A percentile compares a stretch with the other conserved stretches of the same genome.
These are phyloP conservation scores for Villa cingulata DNA, from an alignment of 2,888 invertebrate species.

Conservation along the genomic window DNA sequence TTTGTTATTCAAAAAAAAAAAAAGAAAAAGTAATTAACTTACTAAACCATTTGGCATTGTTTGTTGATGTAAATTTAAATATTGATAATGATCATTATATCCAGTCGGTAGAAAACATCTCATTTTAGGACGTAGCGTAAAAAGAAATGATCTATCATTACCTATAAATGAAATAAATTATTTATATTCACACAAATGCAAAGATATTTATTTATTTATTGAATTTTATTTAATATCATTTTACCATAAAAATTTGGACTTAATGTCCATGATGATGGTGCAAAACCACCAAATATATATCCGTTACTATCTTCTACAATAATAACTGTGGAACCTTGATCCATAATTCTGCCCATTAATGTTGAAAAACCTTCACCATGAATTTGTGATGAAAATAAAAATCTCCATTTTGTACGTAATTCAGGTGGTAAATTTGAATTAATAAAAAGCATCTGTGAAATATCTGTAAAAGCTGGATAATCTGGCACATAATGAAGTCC, in stretches of 20 bases:
- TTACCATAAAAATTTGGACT: constrained; percentile 62
- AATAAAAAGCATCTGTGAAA: constrained; percentile 66
- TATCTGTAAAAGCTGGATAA: constrained; percentile 60
- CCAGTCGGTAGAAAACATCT: constrained; percentile 62
- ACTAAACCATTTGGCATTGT: constrained; percentile 89
- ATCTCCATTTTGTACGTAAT: constrained; percentile 67
- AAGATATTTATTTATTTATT: neutral
- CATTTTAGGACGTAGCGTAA: constrained; percentile 69
- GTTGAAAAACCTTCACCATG: constrained; percentile 87
- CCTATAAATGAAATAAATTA: constrained; percentile 30
- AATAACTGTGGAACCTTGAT: constrained; percentile 70
- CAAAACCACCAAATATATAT: constrained; percentile 82
- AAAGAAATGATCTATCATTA: constrained; percentile 65
- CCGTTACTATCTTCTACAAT: constrained; percentile 71
- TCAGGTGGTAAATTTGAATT: constrained; percentile 65
- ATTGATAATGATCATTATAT: constrained; percentile 84
- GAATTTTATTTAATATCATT: neutral
- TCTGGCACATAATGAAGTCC: constrained; percentile 61
- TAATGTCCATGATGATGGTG: constrained; percentile 61
- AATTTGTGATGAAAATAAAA: constrained; percentile 71
- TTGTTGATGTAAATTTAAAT: constrained; percentile 81
- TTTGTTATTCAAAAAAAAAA: too few species aligned
- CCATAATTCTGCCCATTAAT: constrained; percentile 55
- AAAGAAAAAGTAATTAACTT: too few species aligned
- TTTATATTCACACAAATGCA: neutral